Percentiles rank a stretch among this genome's conserved stretches.
Evolutionary conservation across 1,140 invertebrate species (phyloP).

Genomic region (Ctenoplectra terminalis): DNA sequence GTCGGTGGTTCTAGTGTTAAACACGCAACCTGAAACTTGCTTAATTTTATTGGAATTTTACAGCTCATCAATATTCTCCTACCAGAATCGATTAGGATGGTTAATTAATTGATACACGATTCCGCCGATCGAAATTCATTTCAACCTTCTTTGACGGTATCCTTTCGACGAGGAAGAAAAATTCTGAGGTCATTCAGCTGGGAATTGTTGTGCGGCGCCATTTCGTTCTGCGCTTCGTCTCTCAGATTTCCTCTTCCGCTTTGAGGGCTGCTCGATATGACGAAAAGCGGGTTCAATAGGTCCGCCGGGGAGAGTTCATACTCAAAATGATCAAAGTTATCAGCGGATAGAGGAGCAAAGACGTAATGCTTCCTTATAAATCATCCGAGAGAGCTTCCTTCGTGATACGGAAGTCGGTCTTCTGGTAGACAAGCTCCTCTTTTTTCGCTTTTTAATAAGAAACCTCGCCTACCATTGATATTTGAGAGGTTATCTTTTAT

Average conservation of each 20-base stretch:
- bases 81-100: neutral
- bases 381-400: neutral
- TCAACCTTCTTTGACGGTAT: neutral
- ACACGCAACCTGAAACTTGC: too few relatives aligned
- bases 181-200: neutral
- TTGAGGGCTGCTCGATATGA: neutral
- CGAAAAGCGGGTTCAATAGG: conserved; percentile 16
- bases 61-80: too few relatives aligned
- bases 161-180: neutral
- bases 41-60: too few relatives aligned
- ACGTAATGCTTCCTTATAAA: conserved; percentile 9
- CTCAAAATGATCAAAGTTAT: conserved; percentile 25
- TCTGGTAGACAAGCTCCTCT: neutral
- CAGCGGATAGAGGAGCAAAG: neutral
- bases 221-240: neutral
- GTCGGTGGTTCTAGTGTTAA: too few relatives aligned
- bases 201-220: conserved; percentile 3
- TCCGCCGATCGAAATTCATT: neutral
- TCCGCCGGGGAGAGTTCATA: neutral
- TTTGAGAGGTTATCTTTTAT: too few relatives aligned
- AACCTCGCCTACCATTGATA: too few relatives aligned
- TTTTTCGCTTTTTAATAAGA: too few relatives aligned
- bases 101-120: neutral
- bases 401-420: neutral
- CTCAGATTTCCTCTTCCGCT: conserved; percentile 1